Evolutionary conservation across 92 coral and sea anemone species (phyloP).

Genomic region (Zoanthus gigantus): DNA sequence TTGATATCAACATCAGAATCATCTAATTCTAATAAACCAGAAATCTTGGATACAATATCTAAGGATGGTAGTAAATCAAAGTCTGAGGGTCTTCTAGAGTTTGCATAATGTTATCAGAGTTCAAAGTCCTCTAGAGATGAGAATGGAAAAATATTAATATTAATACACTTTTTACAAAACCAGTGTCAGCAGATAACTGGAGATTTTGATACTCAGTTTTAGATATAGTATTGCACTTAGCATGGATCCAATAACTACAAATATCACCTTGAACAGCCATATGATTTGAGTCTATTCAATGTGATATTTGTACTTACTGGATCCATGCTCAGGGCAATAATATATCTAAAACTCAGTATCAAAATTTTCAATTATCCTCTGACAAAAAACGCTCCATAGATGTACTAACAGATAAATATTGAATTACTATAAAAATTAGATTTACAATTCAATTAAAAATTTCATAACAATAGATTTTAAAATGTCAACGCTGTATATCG

Average conservation of each 20-base stretch:
- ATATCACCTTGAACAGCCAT: not conserved
- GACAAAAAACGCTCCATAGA: no score
- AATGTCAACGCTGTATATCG: no score
- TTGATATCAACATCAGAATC: constrained; percentile 20
- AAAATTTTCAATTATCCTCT: no score
- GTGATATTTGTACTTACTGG: no score
- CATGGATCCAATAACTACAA: constrained; percentile 18
- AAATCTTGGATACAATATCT: constrained; percentile 17
- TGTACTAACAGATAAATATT: no score
- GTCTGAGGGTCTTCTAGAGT: constrained; percentile 40
- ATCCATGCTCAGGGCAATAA: no score
- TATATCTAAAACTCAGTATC: no score
- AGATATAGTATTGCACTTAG: not conserved
- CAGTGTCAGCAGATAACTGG: not conserved
- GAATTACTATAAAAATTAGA: no score
- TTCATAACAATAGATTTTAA: no score
- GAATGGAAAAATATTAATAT: not conserved
- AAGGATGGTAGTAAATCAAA: constrained; percentile 33
- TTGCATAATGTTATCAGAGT: constrained; percentile 13
- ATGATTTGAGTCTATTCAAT: not conserved
- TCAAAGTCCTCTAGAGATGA: constrained; percentile 28
- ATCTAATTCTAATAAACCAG: constrained; percentile 27
- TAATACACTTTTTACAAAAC: constrained; percentile 32
- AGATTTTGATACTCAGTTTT: no score
- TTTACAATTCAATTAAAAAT: no score